Evolutionary conservation across 1,140 invertebrate genomes (phyloP).

Genomic region (Leptopilina boulardi): DNA sequence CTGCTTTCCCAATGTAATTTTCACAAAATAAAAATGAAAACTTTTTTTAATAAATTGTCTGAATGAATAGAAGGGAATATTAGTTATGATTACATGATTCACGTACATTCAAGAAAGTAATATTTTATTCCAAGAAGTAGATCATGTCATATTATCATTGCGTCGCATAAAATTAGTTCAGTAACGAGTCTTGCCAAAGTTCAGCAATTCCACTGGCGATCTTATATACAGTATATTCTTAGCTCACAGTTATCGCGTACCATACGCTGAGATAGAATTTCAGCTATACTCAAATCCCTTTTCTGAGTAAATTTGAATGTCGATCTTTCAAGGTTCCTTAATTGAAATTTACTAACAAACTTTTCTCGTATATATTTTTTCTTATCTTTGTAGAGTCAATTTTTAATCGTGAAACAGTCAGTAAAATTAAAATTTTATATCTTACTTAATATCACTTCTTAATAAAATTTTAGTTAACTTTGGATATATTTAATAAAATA

Average conservation of each 20-base stretch:
- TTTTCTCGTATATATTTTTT: neutral
- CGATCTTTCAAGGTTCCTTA: neutral
- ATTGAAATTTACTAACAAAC: neutral
- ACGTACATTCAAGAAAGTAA: neutral
- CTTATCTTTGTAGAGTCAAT: neutral
- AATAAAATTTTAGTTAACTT: too few species aligned
- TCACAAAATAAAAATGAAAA: too few species aligned
- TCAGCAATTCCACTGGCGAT: conserved; percentile 26
- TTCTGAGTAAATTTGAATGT: neutral
- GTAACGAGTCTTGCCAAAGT: conserved; percentile 30
- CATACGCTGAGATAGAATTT: neutral
- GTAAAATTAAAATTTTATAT: too few species aligned
- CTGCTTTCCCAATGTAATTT: too few species aligned
- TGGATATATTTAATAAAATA: too few species aligned
- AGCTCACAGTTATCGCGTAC: conserved; percentile 20
- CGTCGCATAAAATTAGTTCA: conserved; percentile 14
- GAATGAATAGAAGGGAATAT: too few species aligned
- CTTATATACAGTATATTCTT: conserved; percentile 20
- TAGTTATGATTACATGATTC: too few species aligned
- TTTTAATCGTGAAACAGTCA: neutral
- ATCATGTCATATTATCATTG: conserved; percentile 20
- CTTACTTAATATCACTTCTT: too few species aligned
- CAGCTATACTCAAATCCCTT: neutral
- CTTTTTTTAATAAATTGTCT: too few species aligned
- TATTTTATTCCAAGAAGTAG: neutral